Base-by-base conservation (phyloP, 2,888 invertebrate genomes). In the Helleia helle region DNA sequence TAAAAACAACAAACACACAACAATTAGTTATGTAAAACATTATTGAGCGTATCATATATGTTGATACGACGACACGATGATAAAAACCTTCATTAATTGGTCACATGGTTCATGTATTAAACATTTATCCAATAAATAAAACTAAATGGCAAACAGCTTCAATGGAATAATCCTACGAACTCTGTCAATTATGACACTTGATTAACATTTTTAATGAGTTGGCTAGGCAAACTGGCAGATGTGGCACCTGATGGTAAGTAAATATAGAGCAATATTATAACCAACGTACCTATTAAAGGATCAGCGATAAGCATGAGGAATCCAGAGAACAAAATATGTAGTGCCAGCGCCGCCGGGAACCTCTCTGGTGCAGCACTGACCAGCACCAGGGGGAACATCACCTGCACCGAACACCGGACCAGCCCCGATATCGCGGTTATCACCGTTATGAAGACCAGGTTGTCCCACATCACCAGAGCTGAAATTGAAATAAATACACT, bases 271-370 rank as follows among this genome's bases (percentile, higher is more conserved):
- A n/a, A n/a, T n/a, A n/a, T n/a, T n/a, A n/a, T n/a, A n/a, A n/a
- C n/a, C n/a, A 2, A n/a, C n/a, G n/a, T 64, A 86, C 93, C 92
- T 54, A 90, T 88, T 42, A 92, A 61, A 1, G 91, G 90, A 36
- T 91, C 91, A 41, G 90, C 87, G n/a, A 89, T 52, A 22, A 92
- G 86, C 65, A 89, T 89, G 3, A 90, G 80, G 15, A 88, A 73
- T 1, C 92, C 93, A 47, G 89, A 90, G 43, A 92, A 88, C 14
- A 92, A 87, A 62, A 92, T 91, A 55, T 89, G 92, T 27, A 93
- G 68, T 0, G 92, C 91, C 54, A 92, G 87, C 0, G 92, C 93
- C 1, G 90, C 90, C 4, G 92, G 88, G 56, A 92, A 92, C 52
- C 90, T 85, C 36, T 92, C 88, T 1, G 89, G 87, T 0, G 87